Conservation (phyloP, 1,140 invertebrate species). For the Catajapyx aquilonaris region DNA sequence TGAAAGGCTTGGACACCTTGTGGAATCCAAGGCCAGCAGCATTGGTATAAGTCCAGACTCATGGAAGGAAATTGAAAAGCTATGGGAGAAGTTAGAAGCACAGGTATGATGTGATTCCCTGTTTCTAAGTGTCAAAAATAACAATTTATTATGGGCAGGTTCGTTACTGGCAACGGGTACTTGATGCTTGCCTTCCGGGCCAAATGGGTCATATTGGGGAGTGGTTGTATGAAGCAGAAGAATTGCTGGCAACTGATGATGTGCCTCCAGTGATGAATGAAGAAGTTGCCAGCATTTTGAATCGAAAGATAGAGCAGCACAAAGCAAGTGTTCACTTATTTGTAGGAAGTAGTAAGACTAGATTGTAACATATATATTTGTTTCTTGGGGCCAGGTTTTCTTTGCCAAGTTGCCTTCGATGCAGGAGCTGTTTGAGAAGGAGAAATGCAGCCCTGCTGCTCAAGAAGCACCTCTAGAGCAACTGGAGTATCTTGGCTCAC, state of each 20-base stretch:
- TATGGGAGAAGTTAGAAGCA: slow-evolving; percentile 54
- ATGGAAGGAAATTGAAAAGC: slow-evolving; percentile 48
- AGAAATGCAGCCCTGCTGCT: slow-evolving; percentile 33
- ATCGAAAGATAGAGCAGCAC: slow-evolving; percentile 70
- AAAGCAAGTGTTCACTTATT: slow-evolving; percentile 30
- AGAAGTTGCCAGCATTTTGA: slow-evolving; percentile 64
- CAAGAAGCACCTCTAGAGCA: slow-evolving; percentile 47
- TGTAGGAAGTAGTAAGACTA: not conserved
- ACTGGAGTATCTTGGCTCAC: slow-evolving; percentile 49
- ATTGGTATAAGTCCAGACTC: slow-evolving; percentile 55
- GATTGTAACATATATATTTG: not conserved
- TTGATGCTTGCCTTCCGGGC: slow-evolving; percentile 64
- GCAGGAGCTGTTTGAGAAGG: slow-evolving; percentile 48
- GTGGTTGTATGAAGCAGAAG: slow-evolving; percentile 72
- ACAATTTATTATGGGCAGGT: slow-evolving; percentile 18
- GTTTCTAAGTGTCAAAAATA: not conserved
- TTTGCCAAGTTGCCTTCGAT: slow-evolving; percentile 61
- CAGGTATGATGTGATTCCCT: slow-evolving; percentile 18
- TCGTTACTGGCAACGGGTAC: slow-evolving; percentile 59
- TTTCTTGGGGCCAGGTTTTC: slow-evolving; percentile 37
- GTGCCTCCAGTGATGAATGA: slow-evolving; percentile 63
- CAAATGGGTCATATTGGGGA: slow-evolving; percentile 65
- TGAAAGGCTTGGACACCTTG: slow-evolving; percentile 45
- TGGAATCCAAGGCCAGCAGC: slow-evolving; percentile 45
- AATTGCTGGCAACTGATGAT: slow-evolving; percentile 48